These are phyloP conservation scores for Calidris pygmaea DNA, from an alignment of 2,113 vertebrate species.

Conservation along the genomic window DNA sequence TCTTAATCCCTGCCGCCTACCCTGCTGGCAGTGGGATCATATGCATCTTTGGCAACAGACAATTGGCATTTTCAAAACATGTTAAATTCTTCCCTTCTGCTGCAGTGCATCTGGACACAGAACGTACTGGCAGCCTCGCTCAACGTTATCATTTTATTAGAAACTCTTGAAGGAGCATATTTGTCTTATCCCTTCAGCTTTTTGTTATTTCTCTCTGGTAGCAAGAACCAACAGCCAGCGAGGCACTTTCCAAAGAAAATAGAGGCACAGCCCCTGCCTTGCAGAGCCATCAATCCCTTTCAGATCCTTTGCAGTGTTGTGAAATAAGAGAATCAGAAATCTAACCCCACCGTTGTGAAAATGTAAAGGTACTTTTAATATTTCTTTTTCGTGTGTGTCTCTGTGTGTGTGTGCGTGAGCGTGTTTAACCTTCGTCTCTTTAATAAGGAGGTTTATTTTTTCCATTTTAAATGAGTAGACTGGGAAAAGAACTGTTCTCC, in stretches of 20 bases:
- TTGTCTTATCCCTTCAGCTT: conserved; percentile 19
- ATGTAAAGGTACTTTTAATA: conserved; percentile 8
- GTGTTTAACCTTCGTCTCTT: neutral
- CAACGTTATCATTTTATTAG: conserved; percentile 11
- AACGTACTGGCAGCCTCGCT: neutral
- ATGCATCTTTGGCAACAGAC: conserved; percentile 22
- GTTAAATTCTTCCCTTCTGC: conserved; percentile 50
- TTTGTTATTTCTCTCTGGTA: conserved; percentile 44
- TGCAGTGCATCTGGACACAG: neutral
- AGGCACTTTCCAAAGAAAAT: conserved; percentile 37
- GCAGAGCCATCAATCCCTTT: neutral
- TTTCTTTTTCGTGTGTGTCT: neutral
- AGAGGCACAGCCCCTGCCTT: conserved; percentile 17
- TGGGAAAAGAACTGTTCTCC: neutral
- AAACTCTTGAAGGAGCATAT: conserved; percentile 34
- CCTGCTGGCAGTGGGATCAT: neutral
- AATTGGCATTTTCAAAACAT: conserved; percentile 47
- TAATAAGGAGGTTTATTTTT: neutral
- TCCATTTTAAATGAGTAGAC: neutral
- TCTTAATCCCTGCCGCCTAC: neutral
- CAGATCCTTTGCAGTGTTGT: neutral
- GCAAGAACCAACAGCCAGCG: neutral
- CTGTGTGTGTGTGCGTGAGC: neutral
- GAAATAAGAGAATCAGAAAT: conserved; percentile 37
- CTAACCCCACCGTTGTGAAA: neutral